Evolutionary conservation across 2,113 vertebrate species (phyloP).

Genomic region (Apteryx owenii): DNA sequence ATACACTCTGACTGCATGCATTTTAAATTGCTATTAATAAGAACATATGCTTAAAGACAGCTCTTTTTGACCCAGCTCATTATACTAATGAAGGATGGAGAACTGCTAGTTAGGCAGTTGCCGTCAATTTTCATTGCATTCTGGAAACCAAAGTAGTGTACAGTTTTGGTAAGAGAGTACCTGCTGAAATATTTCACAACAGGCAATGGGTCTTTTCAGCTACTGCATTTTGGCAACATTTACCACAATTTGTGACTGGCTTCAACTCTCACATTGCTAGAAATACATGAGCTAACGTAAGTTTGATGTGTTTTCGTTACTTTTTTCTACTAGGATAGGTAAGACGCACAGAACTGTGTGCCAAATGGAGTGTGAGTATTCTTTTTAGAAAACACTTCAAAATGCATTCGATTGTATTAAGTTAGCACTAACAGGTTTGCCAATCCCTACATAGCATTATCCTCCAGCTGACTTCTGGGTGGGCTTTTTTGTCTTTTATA

Average conservation of each 20-base stretch:
- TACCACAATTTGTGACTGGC: not conserved
- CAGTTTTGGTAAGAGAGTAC: not conserved
- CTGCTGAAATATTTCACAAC: not conserved
- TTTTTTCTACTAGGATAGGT: not conserved
- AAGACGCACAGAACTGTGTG: not conserved
- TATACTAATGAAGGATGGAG: not conserved
- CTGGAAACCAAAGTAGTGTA: not conserved
- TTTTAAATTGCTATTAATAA: not conserved
- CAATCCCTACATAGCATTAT: not conserved
- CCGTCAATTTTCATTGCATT: not conserved
- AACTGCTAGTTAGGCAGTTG: not conserved
- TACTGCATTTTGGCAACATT: conserved; percentile 13
- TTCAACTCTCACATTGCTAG: not conserved
- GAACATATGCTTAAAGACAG: not conserved
- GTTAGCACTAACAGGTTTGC: not conserved
- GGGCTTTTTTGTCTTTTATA: not conserved
- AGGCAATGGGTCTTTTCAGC: not conserved
- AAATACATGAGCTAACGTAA: not conserved
- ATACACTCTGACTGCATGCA: not conserved
- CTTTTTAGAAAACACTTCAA: not conserved
- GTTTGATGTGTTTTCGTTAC: not conserved
- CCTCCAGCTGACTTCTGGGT: not conserved
- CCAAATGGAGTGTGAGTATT: not conserved
- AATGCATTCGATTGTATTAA: not conserved
- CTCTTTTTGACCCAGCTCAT: not conserved